Percentiles rank a stretch among this genome's conserved stretches.
Evolutionary conservation across 2,797 vertebrate genomes (phyloP).

Genomic region (Meriones psammophilus): DNA sequence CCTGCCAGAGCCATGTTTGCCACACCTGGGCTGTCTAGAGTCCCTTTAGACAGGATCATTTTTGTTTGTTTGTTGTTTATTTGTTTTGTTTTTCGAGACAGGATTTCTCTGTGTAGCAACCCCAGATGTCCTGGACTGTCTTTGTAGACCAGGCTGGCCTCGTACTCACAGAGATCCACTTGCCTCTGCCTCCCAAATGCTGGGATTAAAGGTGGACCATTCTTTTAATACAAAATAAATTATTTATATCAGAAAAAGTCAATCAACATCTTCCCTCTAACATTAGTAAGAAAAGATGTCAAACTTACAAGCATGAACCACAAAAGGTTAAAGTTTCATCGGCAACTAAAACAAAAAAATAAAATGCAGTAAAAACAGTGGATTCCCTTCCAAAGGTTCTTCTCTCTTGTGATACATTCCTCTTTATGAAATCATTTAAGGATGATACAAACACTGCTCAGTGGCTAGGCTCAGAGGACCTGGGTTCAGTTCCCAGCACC

Average conservation of each 20-base stretch:
- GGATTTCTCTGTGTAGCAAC: no score
- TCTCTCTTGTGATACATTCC: background rate
- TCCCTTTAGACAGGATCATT: background rate
- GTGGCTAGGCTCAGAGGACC: background rate
- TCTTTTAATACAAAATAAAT: constrained; percentile 37
- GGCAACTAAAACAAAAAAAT: constrained; percentile 59
- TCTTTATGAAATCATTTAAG: constrained; percentile 27
- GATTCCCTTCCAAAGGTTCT: background rate
- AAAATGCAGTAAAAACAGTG: background rate
- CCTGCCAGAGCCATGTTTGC: background rate
- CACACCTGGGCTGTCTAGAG: background rate
- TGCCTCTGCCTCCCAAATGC: no score
- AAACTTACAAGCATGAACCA: constrained; percentile 42
- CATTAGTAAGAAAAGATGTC: background rate
- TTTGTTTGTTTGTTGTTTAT: no score
- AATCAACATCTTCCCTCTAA: constrained; percentile 4
- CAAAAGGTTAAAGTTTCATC: constrained; percentile 43
- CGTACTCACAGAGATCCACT: no score
- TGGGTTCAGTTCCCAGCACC: background rate
- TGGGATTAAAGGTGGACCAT: no score
- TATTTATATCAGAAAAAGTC: constrained; percentile 23
- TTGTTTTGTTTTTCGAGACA: no score
- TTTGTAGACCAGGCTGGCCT: no score
- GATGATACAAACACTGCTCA: background rate
- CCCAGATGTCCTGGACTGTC: no score